Conservation (phyloP, 2,797 vertebrate genomes). For the Cynopterus sphinx region DNA sequence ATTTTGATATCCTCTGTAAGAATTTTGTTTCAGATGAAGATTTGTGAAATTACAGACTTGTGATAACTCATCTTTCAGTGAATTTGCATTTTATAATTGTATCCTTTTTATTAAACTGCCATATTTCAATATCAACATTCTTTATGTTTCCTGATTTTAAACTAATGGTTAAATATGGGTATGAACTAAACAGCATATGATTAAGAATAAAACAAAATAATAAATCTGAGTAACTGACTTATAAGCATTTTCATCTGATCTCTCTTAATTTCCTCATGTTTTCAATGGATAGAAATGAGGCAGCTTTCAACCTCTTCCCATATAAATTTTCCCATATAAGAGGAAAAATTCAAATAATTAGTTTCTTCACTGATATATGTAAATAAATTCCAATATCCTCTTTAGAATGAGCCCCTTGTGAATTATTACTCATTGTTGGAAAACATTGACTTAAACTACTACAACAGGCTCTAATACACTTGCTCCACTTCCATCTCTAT, state of each 20-base stretch:
- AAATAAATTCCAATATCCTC: neutral
- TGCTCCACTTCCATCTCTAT: neutral
- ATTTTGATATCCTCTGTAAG: neutral
- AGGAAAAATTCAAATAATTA: neutral
- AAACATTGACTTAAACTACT: neutral
- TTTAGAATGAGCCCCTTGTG: neutral
- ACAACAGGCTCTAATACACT: neutral
- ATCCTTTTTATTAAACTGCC: neutral
- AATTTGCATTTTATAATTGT: neutral
- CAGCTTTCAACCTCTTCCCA: neutral
- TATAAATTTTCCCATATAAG: neutral
- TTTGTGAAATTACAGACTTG: neutral
- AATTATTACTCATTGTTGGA: neutral
- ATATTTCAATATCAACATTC: neutral
- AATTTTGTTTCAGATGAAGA: neutral
- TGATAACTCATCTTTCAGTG: neutral
- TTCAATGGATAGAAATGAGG: neutral
- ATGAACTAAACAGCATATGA: neutral
- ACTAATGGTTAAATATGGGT: neutral
- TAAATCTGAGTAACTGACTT: neutral
- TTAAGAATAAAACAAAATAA: neutral
- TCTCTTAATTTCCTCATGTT: neutral
- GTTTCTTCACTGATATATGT: neutral
- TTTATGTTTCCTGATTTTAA: neutral
- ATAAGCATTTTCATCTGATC: neutral